Evolutionary conservation across 2,113 vertebrate genomes (phyloP), one percentile per base, ranked within the genome.

Genomic region (Probosciger aterrimus): DNA sequence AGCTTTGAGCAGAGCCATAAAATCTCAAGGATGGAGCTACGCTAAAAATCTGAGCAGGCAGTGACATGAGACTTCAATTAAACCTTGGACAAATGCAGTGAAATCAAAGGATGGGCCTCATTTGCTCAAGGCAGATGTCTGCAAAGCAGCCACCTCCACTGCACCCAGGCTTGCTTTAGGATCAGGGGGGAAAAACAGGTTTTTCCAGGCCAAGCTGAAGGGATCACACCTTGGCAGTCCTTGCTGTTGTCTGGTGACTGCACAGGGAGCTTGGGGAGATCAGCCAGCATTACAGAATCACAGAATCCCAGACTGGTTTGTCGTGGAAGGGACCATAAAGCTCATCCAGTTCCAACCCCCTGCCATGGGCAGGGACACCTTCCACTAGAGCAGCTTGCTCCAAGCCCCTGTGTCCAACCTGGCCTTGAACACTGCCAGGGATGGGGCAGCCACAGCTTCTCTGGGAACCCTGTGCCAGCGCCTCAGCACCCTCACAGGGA

Each of bases 141-240:
- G 37, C 77, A 4, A 6, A 70, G 74, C 59, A 73, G 59, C 33
- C 62, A 59, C 74, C 52, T 68, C 79, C 39, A 17, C 52, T 1
- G 0, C n/a, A 43, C 19, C 28, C 49, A 24, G 52, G 33, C 28
- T 64, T 7, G 1, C 47, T 20, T 35, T 0, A 55, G 1, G 2
- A 20, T 10, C 16, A 0, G 2, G 0, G 11, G 44, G 49, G 50
- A 8, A n/a, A 81, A 52, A 25, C 0, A 5, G 46, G 52, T 11
- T 80, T 65, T 30, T 20, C 30, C 31, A 35, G 86, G 43, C 46
- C 33, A 63, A 50, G 74, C 37, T 14, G 31, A 5, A 77, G 68
- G n/a, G 17, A 80, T 49, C 37, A 10, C 52, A 25, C 43, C 88
- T 22, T 39, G 46, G 49, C 49, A 24, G 31, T 2, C 57, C 57